Evolutionary conservation across 1,140 invertebrate genomes (phyloP).

Genomic region (Whitmania pigra): DNA sequence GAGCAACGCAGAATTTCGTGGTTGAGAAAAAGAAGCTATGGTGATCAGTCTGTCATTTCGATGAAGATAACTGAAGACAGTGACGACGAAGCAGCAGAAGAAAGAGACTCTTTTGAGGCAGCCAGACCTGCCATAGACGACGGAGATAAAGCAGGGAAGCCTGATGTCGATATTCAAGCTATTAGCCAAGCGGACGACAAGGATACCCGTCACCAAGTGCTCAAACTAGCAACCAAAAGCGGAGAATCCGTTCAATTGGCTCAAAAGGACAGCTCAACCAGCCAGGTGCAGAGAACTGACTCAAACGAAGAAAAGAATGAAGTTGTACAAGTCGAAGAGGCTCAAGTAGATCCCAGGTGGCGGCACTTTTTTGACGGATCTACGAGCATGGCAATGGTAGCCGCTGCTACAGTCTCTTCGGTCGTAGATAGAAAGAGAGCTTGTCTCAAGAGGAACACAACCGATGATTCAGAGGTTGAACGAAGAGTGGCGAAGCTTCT

Average conservation of each 20-base stretch:
- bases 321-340: background rate
- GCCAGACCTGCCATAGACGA: background rate
- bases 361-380: background rate
- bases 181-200: background rate
- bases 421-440: slow-evolving; percentile 10
- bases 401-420: background rate
- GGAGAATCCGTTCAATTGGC: background rate
- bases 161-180: background rate
- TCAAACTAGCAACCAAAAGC: background rate
- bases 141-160: background rate
- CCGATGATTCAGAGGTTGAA: slow-evolving; percentile 24
- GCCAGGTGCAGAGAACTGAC: background rate
- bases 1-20: background rate
- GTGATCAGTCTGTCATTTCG: slow-evolving; percentile 20
- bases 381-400: background rate
- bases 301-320: background rate
- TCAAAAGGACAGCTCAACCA: background rate
- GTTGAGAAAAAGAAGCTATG: slow-evolving; percentile 19
- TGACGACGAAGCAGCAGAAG: slow-evolving; percentile 21
- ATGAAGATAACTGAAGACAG: slow-evolving; percentile 20
- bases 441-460: slow-evolving; percentile 21
- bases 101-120: background rate
- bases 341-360: background rate
- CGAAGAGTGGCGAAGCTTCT: slow-evolving; percentile 19
- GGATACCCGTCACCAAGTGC: too few relatives aligned